Evolutionary conservation across 2,888 invertebrate genomes (phyloP).

Genomic region (Tenodera sinensis): DNA sequence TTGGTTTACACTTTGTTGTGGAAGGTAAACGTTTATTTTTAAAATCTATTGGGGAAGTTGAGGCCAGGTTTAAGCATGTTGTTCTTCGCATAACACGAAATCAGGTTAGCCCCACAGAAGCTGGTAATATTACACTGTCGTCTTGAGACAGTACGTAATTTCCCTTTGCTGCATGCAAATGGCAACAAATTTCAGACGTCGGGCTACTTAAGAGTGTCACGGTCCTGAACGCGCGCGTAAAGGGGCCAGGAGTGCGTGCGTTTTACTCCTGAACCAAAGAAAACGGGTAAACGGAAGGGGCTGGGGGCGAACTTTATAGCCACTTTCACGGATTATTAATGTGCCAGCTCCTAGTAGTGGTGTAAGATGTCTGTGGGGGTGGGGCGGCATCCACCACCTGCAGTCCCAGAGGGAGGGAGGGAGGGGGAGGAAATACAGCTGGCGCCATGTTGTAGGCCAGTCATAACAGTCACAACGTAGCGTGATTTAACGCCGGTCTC

Average conservation of each 20-base stretch:
- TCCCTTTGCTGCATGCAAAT: neutral
- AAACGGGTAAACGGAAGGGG: neutral
- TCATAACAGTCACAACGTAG: neutral
- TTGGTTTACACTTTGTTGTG: no score
- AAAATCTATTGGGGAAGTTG: no score
- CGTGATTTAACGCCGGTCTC: neutral
- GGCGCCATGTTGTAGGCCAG: neutral
- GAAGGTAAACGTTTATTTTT: no score
- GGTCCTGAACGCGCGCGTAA: neutral
- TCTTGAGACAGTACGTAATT: neutral
- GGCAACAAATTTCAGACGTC: neutral
- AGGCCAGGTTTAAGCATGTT: neutral
- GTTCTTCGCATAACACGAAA: neutral
- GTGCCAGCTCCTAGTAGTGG: neutral
- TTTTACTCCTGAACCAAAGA: neutral
- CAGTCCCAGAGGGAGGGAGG: neutral
- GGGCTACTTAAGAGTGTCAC: neutral
- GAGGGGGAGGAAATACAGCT: neutral
- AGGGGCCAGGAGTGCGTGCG: neutral
- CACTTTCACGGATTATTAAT: neutral
- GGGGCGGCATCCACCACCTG: neutral
- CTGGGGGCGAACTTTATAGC: neutral
- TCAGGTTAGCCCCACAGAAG: neutral
- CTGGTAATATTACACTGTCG: neutral
- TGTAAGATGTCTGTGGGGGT: neutral